phyloP scores from a whole-genome alignment of 2,888 invertebrate species.

The Lamellibrachia satsuma region DNA sequence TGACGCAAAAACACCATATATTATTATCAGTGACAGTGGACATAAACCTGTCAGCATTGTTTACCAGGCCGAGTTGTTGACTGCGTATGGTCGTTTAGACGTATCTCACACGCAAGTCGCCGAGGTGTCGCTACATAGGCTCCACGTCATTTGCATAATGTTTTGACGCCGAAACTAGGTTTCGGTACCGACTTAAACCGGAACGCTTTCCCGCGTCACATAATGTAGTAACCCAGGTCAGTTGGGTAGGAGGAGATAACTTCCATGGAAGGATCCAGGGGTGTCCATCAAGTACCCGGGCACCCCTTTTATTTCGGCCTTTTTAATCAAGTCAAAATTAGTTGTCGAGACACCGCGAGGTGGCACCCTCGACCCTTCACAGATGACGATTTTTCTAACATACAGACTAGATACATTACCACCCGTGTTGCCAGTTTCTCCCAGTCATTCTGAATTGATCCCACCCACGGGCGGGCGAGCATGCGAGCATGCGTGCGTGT shows the following conservation, averaged over 20 bases:
- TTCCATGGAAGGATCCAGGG: no score
- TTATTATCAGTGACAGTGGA: background rate
- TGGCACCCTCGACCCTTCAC: no score
- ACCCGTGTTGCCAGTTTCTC: no score
- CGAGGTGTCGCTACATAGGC: background rate
- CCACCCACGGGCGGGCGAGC: no score
- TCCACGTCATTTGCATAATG: background rate
- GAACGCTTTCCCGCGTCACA: background rate
- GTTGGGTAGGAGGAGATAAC: background rate
- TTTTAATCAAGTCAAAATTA: no score
- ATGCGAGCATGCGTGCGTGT: no score
- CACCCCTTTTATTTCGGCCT: no score
- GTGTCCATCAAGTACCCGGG: no score
- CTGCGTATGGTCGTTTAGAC: background rate
- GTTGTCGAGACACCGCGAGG: no score
- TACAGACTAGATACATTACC: no score
- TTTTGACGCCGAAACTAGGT: background rate
- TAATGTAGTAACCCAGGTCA: background rate
- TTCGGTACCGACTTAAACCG: background rate
- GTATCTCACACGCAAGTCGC: background rate
- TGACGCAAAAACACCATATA: background rate
- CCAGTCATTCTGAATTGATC: no score
- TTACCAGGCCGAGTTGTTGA: background rate
- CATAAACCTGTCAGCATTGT: background rate
- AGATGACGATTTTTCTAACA: no score